Base-by-base conservation (phyloP, 1,140 invertebrate genomes). In the Neodiprion fabricii region DNA sequence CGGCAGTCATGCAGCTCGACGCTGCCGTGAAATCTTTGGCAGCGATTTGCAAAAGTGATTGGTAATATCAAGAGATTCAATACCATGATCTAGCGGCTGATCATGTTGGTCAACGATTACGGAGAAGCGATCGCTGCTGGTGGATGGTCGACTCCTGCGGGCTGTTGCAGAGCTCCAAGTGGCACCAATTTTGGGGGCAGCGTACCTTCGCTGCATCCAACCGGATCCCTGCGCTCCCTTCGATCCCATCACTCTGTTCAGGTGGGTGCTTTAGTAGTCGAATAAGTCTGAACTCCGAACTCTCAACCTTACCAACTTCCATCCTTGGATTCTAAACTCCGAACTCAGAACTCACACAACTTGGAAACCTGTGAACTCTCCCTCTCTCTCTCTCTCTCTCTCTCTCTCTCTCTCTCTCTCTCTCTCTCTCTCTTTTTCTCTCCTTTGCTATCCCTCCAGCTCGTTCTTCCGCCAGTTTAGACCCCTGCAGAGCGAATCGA, bases 161-260 rank as follows among this genome's bases (percentile, higher is more conserved):
- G 21, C 70, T 85, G 82, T 75, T 86, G 82, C 76, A 85, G 84
- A 74, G 84, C 83, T 78, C 85, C 85, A 14, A 12, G 11, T n/a
- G 81, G 82, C 72, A 85, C 85, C 83, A 86, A 85, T 77, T 86
- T 88, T 70, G 84, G 85, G 11, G 86, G 86, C 70, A 88, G 86
- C 72, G 85, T 86, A 68, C 85, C 85, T 23, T 88, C 85, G 4
- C 81, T 88, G 10, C 85, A 87, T 72, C 85, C 83, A 1, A 77
- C 85, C 12, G 85, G 85, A 72, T 88, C 86, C 47, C 81, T 86
- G 74, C 80, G 86, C 77, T 86, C 85, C 17, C 76, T 88, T 48
- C 75, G 85, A 77, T 88, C 86, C 53, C 85, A 87, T 72, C 85
- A 87, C 70, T 88, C 85, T 61, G 83, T 82, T 75, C 84, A 85